These are phyloP conservation scores for Steatocranus sp. DNA, from an alignment of 2,797 vertebrate species.

Conservation along the genomic window DNA sequence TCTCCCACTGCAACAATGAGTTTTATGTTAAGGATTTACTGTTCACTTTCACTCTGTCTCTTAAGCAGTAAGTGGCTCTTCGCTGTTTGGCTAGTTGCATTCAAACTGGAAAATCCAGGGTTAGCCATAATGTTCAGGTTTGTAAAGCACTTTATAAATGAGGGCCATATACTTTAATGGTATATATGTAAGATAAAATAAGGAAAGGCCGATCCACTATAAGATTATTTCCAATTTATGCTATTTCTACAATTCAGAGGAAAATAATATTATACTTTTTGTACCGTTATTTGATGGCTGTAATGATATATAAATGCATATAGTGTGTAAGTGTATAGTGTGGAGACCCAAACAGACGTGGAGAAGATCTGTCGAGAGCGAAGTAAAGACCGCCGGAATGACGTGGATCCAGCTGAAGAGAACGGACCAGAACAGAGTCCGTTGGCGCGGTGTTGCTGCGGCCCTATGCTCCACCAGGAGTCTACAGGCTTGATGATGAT, in stretches of 20 bases:
- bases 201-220: not conserved
- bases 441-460: not conserved
- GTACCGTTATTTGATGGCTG: not conserved
- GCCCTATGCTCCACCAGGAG: not conserved
- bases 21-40: not conserved
- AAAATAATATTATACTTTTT: not conserved
- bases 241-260: not conserved
- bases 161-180: not conserved
- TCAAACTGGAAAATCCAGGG: not conserved
- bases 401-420: not conserved
- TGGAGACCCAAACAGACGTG: not conserved
- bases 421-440: not conserved
- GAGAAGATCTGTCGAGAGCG: not conserved
- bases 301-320: not conserved
- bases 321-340: not conserved
- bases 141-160: not conserved
- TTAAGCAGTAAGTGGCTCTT: not conserved
- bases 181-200: not conserved
- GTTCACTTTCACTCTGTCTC: not conserved
- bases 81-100: fast-evolving
- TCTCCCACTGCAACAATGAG: not conserved
- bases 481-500: not conserved
- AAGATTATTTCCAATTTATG: not conserved
- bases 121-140: not conserved
- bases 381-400: not conserved